phyloP scores from a whole-genome alignment of 2,797 vertebrate genomes.

The Fistularia tabacaria region DNA sequence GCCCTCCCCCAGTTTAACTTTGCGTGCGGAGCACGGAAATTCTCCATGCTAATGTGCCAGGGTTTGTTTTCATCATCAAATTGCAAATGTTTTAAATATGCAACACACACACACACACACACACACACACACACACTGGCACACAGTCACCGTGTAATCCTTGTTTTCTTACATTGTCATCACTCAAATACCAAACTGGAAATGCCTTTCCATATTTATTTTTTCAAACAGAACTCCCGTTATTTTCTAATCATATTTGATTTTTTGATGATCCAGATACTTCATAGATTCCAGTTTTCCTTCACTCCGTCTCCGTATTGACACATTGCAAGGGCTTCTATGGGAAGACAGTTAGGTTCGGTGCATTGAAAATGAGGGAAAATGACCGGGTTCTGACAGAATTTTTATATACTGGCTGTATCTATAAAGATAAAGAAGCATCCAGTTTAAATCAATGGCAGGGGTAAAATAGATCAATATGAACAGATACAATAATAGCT shows the following conservation, averaged over 20 bases:
- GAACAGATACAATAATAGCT: too few species aligned
- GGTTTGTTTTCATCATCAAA: constrained; percentile 78
- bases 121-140: constrained; percentile 21
- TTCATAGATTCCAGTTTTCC: constrained; percentile 14
- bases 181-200: constrained; percentile 50
- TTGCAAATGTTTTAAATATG: constrained; percentile 74
- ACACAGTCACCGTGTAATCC: constrained; percentile 46
- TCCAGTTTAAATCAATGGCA: too few species aligned
- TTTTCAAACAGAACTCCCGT: constrained; percentile 44
- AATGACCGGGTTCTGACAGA: neutral
- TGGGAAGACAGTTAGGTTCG: constrained; percentile 27
- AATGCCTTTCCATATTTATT: constrained; percentile 49
- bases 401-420: constrained; percentile 4
- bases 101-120: constrained; percentile 41
- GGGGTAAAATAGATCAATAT: too few species aligned
- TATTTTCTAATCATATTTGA: constrained; percentile 45
- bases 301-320: constrained; percentile 18
- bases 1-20: constrained; percentile 65
- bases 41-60: constrained; percentile 71
- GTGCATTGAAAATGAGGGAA: neutral
- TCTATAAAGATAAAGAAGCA: too few species aligned
- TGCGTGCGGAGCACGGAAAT: constrained; percentile 71
- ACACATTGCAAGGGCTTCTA: constrained; percentile 20
- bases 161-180: constrained; percentile 56
- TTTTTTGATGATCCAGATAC: constrained; percentile 29